Conservation (phyloP, 2,113 vertebrate genomes). For the Corythornis vintsioides region DNA sequence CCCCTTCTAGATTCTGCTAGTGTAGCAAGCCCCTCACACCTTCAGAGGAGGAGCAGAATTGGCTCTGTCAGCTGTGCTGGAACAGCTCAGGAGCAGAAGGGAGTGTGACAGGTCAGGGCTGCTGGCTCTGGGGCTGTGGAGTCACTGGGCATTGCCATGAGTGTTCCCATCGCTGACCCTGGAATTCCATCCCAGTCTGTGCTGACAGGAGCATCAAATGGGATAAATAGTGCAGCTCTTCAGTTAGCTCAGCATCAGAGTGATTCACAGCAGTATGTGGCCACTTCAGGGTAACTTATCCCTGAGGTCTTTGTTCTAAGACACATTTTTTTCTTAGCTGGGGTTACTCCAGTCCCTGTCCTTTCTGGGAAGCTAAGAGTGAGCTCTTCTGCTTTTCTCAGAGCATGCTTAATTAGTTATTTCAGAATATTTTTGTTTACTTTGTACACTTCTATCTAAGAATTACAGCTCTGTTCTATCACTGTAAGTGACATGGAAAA, state of each 20-base stretch:
- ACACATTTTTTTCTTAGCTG: not conserved
- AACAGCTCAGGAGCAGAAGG: not conserved
- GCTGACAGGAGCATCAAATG: not conserved
- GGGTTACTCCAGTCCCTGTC: not conserved
- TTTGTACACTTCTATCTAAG: too few species aligned
- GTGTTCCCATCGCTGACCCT: not conserved
- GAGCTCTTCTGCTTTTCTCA: not conserved
- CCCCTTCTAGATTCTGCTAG: not conserved
- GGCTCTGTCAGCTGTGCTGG: not conserved
- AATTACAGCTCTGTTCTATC: not conserved
- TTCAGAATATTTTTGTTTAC: not conserved
- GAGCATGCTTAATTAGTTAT: not conserved
- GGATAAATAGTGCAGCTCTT: not conserved
- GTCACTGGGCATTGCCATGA: not conserved
- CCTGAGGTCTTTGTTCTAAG: accelerated
- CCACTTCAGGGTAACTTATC: not conserved
- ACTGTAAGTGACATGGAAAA: not conserved
- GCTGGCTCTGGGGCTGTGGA: not conserved
- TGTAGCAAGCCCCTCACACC: not conserved
- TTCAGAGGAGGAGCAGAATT: not conserved
- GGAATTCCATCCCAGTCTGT: not conserved
- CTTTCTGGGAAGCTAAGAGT: not conserved
- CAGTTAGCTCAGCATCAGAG: not conserved
- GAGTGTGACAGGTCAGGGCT: not conserved
- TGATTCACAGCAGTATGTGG: not conserved